phyloP scores from a whole-genome alignment of 2,888 invertebrate genomes.

The Trichopria drosophilae region DNA sequence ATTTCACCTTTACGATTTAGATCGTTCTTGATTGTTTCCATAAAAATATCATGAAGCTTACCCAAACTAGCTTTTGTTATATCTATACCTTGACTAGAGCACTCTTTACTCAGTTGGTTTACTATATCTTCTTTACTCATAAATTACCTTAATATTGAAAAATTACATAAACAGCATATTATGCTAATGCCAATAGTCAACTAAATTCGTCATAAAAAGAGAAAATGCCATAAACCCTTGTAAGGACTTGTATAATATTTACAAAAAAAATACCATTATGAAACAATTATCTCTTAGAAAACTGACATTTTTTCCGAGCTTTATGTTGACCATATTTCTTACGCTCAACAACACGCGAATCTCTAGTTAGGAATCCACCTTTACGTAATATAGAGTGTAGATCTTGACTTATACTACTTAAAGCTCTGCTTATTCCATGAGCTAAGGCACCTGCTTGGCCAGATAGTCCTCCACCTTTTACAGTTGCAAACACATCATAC shows the following conservation, averaged over 20 bases:
- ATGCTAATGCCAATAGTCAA: conserved; percentile 21
- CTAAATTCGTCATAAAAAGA: conserved; percentile 21
- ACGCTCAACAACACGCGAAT: conserved; percentile 21
- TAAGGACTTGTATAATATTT: conserved; percentile 21
- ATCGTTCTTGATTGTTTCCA: conserved; percentile 22
- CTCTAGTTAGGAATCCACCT: conserved; percentile 20
- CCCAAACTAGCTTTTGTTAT: conserved; percentile 21
- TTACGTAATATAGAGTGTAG: conserved; percentile 21
- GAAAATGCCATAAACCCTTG: conserved; percentile 15
- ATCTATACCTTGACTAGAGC: conserved; percentile 19
- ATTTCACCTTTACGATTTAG: conserved; percentile 23
- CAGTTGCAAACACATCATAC: conserved; percentile 21
- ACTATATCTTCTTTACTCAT: conserved; percentile 21
- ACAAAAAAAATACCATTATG: conserved; percentile 20
- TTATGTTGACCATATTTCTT: conserved; percentile 20
- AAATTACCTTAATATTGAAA: conserved; percentile 23
- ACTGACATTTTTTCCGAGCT: conserved; percentile 20
- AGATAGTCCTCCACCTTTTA: conserved; percentile 27
- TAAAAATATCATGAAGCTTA: conserved; percentile 21
- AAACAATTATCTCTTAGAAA: conserved; percentile 21
- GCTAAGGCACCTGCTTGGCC: conserved; percentile 26
- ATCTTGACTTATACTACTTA: conserved; percentile 12
- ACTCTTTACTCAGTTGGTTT: conserved; percentile 19
- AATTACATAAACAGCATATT: conserved; percentile 21
- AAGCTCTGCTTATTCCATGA: conserved; percentile 23